Evolutionary conservation across 2,888 invertebrate species (phyloP), one percentile per base, ranked within the genome.

Genomic region (Proisotoma minuta): DNA sequence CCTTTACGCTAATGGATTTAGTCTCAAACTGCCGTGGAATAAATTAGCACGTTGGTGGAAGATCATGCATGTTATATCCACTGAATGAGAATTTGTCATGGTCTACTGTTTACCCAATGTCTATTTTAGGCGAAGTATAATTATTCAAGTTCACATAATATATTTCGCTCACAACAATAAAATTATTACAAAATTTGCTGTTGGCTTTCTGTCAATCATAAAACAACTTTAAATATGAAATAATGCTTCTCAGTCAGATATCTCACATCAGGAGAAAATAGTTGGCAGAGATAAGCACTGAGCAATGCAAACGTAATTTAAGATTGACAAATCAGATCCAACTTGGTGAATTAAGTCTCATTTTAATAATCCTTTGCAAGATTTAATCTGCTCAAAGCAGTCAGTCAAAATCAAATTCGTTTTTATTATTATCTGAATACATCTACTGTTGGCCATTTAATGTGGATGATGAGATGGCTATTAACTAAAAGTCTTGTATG

Each of bases 381-480:
- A 43, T 43, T 43, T 43, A 43, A 43, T 43, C 43, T 43, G 43
- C 43, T 43, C 43, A 43, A 34, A 43, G 43, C 43, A 43, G 43
- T 43, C 43, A 43, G 43, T 43, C 43, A 43, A 34, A 34, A 5
- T 43, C 43, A 43, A n/a, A 43, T 18, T 43, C 43, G 43, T 18
- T 43, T 43, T 43, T n/a, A n/a, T n/a, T n/a, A n/a, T 5, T 43
- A 43, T 43, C 43, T 43, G 43, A 15, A 43, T 43, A 18, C 43
- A 43, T 43, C 15, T 43, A n/a, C 10, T 20, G 43, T 43, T 20
- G 5, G 18, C 43, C 5, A 12, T 12, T 43, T 43, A 43, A 12
- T 20, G n/a, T n/a, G 4, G 43, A 43, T 43, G 18, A 5, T 43
- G 5, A 43, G 43, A 43, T 43, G 5, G 20, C 43, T 5, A n/a